These are phyloP conservation scores for Drosophila paranaensis DNA, from an alignment of 2,888 invertebrate genomes.

Conservation along the genomic window DNA sequence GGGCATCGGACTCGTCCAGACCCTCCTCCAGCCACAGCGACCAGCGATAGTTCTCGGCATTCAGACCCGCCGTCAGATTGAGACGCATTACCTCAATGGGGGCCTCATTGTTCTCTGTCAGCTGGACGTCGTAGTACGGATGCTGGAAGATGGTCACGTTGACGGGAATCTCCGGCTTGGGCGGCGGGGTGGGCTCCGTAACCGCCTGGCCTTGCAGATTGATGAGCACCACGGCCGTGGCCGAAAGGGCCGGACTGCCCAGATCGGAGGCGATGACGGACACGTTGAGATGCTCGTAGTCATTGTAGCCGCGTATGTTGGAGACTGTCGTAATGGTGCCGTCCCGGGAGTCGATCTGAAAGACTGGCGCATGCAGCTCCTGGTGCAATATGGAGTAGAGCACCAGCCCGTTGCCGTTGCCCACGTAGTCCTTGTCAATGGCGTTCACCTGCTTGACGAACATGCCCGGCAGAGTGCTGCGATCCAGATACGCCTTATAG, in stretches of 20 bases:
- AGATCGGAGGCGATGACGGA: conserved; percentile 93
- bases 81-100: conserved; percentile 91
- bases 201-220: conserved; percentile 86
- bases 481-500: conserved; percentile 90
- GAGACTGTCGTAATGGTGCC: conserved; percentile 92
- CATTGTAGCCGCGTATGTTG: conserved; percentile 84
- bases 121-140: conserved; percentile 92
- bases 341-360: conserved; percentile 93
- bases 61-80: conserved; percentile 90
- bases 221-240: conserved; percentile 90
- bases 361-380: conserved; percentile 87
- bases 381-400: conserved; percentile 90
- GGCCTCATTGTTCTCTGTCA: conserved; percentile 92
- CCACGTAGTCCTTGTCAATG: conserved; percentile 93
- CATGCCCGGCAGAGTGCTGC: conserved; percentile 91
- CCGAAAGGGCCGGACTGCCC: conserved; percentile 92
- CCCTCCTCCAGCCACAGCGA: conserved; percentile 88
- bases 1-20: conserved; percentile 69
- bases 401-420: conserved; percentile 94
- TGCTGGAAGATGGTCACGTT: conserved; percentile 86
- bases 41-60: conserved; percentile 88
- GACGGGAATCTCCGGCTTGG: conserved; percentile 56
- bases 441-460: conserved; percentile 91
- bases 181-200: conserved; percentile 62
- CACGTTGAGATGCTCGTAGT: conserved; percentile 88